Percentiles rank a stretch among this genome's conserved stretches.
phyloP scores from a whole-genome alignment of 2,797 vertebrate genomes.

The Crax fasciolata region DNA sequence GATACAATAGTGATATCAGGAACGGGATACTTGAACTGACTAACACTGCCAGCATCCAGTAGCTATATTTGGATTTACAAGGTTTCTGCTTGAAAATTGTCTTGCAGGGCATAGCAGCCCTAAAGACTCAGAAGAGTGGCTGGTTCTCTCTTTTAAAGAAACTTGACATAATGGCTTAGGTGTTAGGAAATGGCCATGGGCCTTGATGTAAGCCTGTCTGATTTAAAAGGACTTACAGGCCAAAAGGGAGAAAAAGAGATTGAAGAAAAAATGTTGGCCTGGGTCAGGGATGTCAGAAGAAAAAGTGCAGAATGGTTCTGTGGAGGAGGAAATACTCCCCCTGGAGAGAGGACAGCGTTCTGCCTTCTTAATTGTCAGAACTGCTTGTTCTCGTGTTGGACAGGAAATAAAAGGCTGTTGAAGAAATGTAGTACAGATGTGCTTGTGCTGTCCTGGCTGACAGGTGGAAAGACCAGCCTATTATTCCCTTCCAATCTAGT shows the following conservation, averaged over 20 bases:
- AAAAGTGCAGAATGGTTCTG: background rate
- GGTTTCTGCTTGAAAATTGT: background rate
- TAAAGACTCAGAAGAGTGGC: background rate
- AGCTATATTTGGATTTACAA: background rate
- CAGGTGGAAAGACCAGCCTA: background rate
- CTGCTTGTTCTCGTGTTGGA: background rate
- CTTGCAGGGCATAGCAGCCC: background rate
- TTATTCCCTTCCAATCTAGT: background rate
- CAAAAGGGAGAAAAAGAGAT: rapidly evolving
- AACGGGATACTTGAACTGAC: background rate
- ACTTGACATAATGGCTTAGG: background rate
- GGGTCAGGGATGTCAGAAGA: background rate
- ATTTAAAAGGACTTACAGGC: background rate
- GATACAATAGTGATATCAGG: background rate
- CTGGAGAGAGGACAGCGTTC: background rate
- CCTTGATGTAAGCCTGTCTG: background rate
- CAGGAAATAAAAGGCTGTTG: background rate
- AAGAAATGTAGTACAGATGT: background rate
- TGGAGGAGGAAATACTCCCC: background rate
- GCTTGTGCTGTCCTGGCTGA: background rate
- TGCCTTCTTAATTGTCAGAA: background rate
- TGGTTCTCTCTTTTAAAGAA: background rate
- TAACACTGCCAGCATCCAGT: background rate
- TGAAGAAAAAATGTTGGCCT: background rate
- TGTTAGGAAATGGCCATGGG: background rate